Evolutionary conservation across 2,797 vertebrate species (phyloP), one percentile per base, ranked within the genome.

Genomic region (Spinibarbus caldwelli): DNA sequence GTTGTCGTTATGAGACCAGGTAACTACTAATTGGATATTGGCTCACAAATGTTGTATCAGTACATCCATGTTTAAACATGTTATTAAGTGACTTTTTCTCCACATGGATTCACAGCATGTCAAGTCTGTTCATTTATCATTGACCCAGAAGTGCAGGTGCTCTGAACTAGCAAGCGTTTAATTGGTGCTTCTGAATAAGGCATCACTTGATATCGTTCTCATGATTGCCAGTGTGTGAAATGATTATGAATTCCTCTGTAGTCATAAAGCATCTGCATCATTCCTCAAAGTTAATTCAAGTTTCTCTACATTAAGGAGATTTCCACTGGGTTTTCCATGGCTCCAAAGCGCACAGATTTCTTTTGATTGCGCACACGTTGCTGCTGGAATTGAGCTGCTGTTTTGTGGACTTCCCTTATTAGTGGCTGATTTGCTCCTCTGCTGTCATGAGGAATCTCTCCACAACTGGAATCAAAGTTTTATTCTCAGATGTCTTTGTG

Each of bases 401-500:
- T 72, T 59, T 72, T 11, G 36, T 59, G n/a, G 29, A 57, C 36
- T 72, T 57, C 17, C 8, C 43, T 72, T 72, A 34, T 73, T 34
- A 73, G 52, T 34, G 19, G 7, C 52, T 43, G 70, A 64, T 36
- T 64, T 36, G 19, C 57, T 45, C 26, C 41, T 73, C 26, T 36
- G 26, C 41, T 23, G 2, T 59, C 47, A 15, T 3, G 67, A 72
- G 66, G 66, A 81, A 43, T 59, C 80, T 71, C 80, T 59, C 17
- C 49, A 43, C 36, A 57, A 71, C 47, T 72, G 26, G 38, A 62
- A 82, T 72, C 67, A 73, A 73, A n/a, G 54, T 72, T 72, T 82
- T 47, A 82, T 62, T 47, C 70, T 54, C 67, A 26, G n/a, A 71
- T 23, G 66, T 11, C 34, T 71, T 29, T 9, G 66, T 71, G 49